A percentile compares a stretch with the other conserved stretches of the same genome.
Evolutionary conservation across 2,888 invertebrate species (phyloP).

Genomic region (Ectropis crepuscularia): DNA sequence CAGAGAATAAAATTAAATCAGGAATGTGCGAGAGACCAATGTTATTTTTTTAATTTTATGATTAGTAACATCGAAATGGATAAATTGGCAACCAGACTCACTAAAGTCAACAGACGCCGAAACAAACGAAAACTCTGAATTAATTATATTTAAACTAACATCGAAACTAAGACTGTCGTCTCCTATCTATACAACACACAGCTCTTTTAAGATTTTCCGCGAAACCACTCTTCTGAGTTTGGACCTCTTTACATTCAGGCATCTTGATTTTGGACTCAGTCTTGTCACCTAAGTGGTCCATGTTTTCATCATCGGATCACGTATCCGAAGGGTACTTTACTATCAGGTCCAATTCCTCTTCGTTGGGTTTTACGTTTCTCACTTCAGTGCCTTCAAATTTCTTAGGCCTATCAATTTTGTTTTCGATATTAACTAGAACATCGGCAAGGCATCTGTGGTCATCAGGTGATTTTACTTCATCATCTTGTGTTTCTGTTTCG

Average conservation of each 20-base stretch:
- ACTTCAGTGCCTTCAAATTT: constrained; percentile 71
- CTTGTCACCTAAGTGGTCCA: constrained; percentile 61
- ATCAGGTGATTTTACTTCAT: constrained; percentile 67
- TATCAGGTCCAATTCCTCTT: constrained; percentile 79
- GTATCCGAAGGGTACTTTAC: constrained; percentile 80
- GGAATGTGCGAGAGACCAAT: too few relatives aligned
- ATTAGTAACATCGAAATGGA: too few relatives aligned
- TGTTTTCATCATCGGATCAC: constrained; percentile 79
- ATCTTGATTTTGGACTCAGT: constrained; percentile 60
- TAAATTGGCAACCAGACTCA: background rate
- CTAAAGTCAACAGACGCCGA: background rate
- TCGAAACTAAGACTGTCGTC: constrained; percentile 69
- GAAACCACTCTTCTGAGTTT: constrained; percentile 72
- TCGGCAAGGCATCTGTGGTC: constrained; percentile 72
- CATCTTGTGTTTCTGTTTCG: constrained; percentile 54
- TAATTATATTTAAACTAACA: constrained; percentile 26
- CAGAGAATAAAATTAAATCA: too few relatives aligned
- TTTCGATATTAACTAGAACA: constrained; percentile 77
- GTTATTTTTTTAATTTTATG: too few relatives aligned
- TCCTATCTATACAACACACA: constrained; percentile 78
- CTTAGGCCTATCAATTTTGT: constrained; percentile 73
- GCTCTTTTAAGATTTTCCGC: constrained; percentile 76
- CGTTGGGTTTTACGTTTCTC: constrained; percentile 64
- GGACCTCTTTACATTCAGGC: constrained; percentile 63
- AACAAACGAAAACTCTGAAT: constrained; percentile 4